Evolutionary conservation across 1,140 invertebrate species (phyloP).

Genomic region (Limonius californicus): DNA sequence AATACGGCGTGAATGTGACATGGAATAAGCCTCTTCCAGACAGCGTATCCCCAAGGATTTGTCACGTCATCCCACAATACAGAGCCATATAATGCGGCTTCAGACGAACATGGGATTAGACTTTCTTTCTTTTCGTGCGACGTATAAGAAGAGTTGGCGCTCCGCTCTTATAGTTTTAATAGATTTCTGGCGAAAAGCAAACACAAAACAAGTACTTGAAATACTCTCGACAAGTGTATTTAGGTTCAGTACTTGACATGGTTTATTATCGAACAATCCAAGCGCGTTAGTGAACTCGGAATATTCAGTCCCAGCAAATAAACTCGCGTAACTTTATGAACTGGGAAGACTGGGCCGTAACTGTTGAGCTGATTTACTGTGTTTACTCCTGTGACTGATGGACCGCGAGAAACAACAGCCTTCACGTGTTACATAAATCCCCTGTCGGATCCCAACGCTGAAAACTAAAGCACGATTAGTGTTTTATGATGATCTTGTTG

Average conservation of each 20-base stretch:
- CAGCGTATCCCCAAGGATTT: slow-evolving; percentile 10
- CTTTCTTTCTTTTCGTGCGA: slow-evolving; percentile 3
- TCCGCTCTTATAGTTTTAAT: neutral
- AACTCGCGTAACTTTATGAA: slow-evolving; percentile 32
- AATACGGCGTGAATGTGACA: slow-evolving; percentile 13
- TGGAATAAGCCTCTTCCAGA: slow-evolving; percentile 12
- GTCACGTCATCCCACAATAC: slow-evolving; percentile 12
- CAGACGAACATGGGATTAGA: slow-evolving; percentile 8
- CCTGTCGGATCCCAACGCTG: slow-evolving; percentile 12
- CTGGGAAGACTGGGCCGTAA: slow-evolving; percentile 24
- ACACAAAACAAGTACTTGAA: neutral
- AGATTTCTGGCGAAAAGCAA: neutral
- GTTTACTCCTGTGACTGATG: slow-evolving; percentile 39
- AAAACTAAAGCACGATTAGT: slow-evolving; percentile 15
- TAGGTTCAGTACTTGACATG: slow-evolving; percentile 15
- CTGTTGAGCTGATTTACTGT: slow-evolving; percentile 37
- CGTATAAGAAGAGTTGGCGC: neutral
- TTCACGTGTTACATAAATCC: slow-evolving; percentile 44
- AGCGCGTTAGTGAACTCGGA: slow-evolving; percentile 26
- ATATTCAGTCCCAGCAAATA: slow-evolving; percentile 29
- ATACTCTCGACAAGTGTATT: neutral
- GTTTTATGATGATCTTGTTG: slow-evolving; percentile 15
- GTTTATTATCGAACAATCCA: slow-evolving; percentile 31
- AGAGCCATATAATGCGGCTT: slow-evolving; percentile 13
- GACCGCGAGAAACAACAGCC: slow-evolving; percentile 42